Evolutionary conservation across 2,113 vertebrate genomes (phyloP).

Genomic region (human (Homo sapiens)): GRCh38 chr19:3404001-3404500

Average conservation of each 20-base stretch:
- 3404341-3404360: slow-evolving; percentile 63
- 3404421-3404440: neutral
- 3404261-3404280: slow-evolving; percentile 52
- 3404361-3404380: slow-evolving; percentile 24
- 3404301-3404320: slow-evolving; percentile 59
- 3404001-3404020: neutral
- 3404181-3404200: neutral
- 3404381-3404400: neutral
- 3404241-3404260: slow-evolving; percentile 74
- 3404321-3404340: neutral
- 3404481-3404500: neutral
- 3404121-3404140: neutral
- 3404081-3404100: neutral
- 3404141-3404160: slow-evolving; percentile 51
- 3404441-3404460: neutral
- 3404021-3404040: no score
- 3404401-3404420: fast-evolving
- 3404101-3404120: neutral
- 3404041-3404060: no score
- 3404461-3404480: no score
- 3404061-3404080: no score
- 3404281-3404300: slow-evolving; percentile 27
- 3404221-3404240: slow-evolving; percentile 63
- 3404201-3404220: neutral
- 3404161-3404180: slow-evolving; percentile 73